These are phyloP conservation scores for Diarsia mendica DNA, from an alignment of 2,888 invertebrate genomes.

Conservation along the genomic window DNA sequence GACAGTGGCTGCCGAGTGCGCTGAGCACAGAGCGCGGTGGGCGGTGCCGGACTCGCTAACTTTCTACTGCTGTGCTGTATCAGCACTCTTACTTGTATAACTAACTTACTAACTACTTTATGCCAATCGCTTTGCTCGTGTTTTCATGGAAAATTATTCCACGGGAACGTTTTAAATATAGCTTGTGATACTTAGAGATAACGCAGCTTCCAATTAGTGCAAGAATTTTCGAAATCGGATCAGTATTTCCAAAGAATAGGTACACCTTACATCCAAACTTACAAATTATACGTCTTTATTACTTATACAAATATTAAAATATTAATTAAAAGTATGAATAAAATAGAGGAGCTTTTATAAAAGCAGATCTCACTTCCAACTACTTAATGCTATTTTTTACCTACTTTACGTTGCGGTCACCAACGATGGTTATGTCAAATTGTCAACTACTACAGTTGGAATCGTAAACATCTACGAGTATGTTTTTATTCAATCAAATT, in stretches of 20 bases:
- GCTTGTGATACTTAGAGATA: neutral
- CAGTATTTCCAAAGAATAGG: neutral
- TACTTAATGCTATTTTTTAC: slow-evolving; percentile 17
- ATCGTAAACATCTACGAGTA: slow-evolving; percentile 26
- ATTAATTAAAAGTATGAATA: neutral
- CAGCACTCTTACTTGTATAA: slow-evolving; percentile 54
- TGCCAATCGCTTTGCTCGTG: neutral
- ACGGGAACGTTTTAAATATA: neutral
- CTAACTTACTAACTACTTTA: slow-evolving; percentile 20
- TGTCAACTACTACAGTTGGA: neutral
- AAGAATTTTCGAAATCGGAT: neutral
- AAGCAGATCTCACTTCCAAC: slow-evolving; percentile 21
- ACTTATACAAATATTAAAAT: too few relatives aligned
- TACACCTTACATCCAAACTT: too few relatives aligned
- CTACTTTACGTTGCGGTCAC: slow-evolving; percentile 4
- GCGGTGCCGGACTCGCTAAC: slow-evolving; percentile 48
- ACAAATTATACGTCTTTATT: too few relatives aligned
- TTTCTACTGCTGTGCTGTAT: slow-evolving; percentile 62
- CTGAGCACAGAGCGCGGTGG: slow-evolving; percentile 16
- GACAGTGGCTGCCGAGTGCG: slow-evolving; percentile 45
- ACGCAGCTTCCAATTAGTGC: neutral
- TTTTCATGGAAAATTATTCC: too few relatives aligned
- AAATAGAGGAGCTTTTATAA: slow-evolving; percentile 4
- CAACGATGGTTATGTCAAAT: slow-evolving; percentile 18
- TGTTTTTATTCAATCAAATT: neutral